Conservation (phyloP, 2,888 invertebrate genomes). For the Drosophila paracracens region DNA sequence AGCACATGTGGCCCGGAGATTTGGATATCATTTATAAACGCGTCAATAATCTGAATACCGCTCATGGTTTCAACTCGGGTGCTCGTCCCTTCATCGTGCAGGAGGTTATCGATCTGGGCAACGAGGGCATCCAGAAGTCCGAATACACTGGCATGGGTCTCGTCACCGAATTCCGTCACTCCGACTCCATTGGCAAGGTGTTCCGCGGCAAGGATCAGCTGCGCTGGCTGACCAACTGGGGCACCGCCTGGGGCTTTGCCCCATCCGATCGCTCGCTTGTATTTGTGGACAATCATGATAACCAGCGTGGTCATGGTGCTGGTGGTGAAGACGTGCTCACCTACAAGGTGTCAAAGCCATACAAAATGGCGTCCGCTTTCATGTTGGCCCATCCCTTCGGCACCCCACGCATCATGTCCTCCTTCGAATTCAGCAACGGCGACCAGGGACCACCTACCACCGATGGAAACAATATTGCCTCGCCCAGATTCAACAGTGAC, state of each 20-base stretch:
- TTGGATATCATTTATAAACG: constrained; percentile 87
- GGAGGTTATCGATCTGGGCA: constrained; percentile 91
- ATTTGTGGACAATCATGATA: constrained; percentile 97
- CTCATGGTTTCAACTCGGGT: constrained; percentile 88
- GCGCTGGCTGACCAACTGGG: constrained; percentile 89
- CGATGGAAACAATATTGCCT: constrained; percentile 87
- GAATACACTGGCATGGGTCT: constrained; percentile 87
- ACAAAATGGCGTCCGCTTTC: constrained; percentile 93
- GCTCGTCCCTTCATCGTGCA: constrained; percentile 90
- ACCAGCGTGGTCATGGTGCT: constrained; percentile 91
- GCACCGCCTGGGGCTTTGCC: constrained; percentile 89
- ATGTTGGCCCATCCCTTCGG: constrained; percentile 95
- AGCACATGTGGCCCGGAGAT: constrained; percentile 93
- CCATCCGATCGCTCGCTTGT: constrained; percentile 88
- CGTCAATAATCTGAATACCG: constrained; percentile 87
- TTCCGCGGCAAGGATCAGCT: constrained; percentile 88
- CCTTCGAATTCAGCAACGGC: constrained; percentile 89
- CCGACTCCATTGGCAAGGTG: constrained; percentile 85
- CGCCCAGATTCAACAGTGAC: constrained; percentile 89
- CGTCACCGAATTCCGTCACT: constrained; percentile 91
- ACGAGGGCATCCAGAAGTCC: constrained; percentile 85
- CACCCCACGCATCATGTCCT: constrained; percentile 93
- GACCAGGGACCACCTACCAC: constrained; percentile 90
- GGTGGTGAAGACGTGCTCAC: constrained; percentile 88
- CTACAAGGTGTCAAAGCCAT: constrained; percentile 88